Base-by-base conservation (phyloP, 2,888 invertebrate species). In the Luffia ferchaultella region DNA sequence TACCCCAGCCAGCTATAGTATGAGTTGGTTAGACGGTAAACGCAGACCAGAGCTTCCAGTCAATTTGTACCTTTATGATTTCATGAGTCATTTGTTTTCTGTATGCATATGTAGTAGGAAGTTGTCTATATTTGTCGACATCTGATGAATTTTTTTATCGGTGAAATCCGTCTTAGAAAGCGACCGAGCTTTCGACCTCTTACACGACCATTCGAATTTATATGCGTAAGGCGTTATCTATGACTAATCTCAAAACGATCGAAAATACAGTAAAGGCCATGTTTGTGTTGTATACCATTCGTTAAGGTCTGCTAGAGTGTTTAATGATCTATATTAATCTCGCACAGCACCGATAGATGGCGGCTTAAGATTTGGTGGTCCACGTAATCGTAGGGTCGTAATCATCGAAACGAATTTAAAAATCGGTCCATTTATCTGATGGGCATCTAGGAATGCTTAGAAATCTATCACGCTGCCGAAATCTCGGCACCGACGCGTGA, bases 381-480 rank as follows among this genome's bases (percentile, higher is more conserved):
- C 30, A 3, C 30, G 5, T 30, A 30, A 30, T 30, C 5, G 30
- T 12, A 12, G 12, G 7, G 42, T 20, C 30, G 12, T 47, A 51
- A 47, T 41, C 43, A 51, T 47, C 43, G 50, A 47, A 51, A 43
- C 50, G 44, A 51, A 51, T 43, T 18, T 17, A 42, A 42, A 41
- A 18, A 16, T 18, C 30, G 30, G 12, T 30, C 30, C 30, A 30
- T 3, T 30, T 30, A 30, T 30, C 30, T 30, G 5, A 30, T 30
- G 30, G 12, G 30, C 30, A 30, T 30, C 30, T 30, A 3, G 30
- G 30, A 30, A 30, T 12, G 30, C 30, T 30, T 12, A 12, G 30
- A 30, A 12, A 12, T 30, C 30, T 12, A 12, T 30, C 30, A 30
- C 5, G 5, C 30, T 12, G 30, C 30, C 30, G 30, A 12, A 30